Base-by-base conservation (phyloP, 1,140 invertebrate genomes). In the Drosophila watanabei region DNA sequence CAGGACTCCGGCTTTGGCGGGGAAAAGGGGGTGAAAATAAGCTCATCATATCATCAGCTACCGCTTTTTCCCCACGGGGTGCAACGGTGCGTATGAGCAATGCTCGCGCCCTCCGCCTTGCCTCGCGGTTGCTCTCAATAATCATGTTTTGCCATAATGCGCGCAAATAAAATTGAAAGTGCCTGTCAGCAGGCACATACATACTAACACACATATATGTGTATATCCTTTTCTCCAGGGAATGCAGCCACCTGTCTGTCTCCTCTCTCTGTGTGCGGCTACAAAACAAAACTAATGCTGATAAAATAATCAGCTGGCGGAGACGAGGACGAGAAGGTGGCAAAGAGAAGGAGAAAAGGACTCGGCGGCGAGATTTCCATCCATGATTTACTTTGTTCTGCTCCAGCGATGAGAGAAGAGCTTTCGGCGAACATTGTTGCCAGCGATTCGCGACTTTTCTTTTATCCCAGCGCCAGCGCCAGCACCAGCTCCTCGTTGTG, bases 141-240 rank as follows among this genome's bases (percentile, higher is more conserved):
- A 85, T 73, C 82, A 75, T 73, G 61, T 76, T 78, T 78, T 54
- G 52, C 78, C 82, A 86, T 79, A 86, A 88, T 70, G 84, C 75
- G 75, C 49, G 77, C 78, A 88, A 90, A 86, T 90, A 90, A 90
- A 90, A 90, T 72, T 62, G 86, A 90, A 90, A 90, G 86, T 91
- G 82, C 68, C 79, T 73, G 76, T 77, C 76, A 75, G 66, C 66
- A 39, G 69, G 35, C 54, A 20, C 58, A 49, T 18, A 24, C 28
- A 46, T 10, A 56, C 6, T 56, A 24, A n/a, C 11, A 37, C 24
- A 20, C 7, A 24, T 28, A 2, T 28, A 24, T 39, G 54, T 37
- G 54, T 57, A 57, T 28, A 57, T 39, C 54, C 35, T 68, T 56
- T 35, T 49, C 51, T 58, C 54, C 37, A 33, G 64, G 63, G 41